Evolutionary conservation across 2,113 vertebrate genomes (phyloP), one percentile per base, ranked within the genome.

Genomic region (Holacanthus passer): DNA sequence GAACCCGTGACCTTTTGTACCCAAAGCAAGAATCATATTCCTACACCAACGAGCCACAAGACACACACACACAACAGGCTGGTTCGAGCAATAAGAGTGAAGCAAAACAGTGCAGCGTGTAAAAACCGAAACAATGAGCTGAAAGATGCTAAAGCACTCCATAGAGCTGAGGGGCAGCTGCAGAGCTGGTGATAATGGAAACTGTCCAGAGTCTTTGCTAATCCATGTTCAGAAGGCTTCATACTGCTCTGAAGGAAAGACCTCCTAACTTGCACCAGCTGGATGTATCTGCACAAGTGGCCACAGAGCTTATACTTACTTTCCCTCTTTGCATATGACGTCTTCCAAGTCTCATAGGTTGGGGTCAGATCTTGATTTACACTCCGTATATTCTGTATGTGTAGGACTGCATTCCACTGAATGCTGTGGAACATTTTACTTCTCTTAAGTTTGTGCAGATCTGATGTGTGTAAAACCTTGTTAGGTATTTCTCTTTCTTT

Each of bases 341-440:
- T 5, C 63, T 29, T 5, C 7, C n/a, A 3, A 12, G 11, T 67
- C 31, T 37, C 35, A 16, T 6, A 1, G 37, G 19, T 74, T 27
- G 19, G 55, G 24, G 48, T 63, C 52, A 24, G 52, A 45, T 48
- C 29, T 62, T n/a, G 55, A 62, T 50, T 59, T 59, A 80, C 45
- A 62, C 43, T 14, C 8, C 17, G n/a, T 24, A 55, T 45, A 69
- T 64, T 29, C 41, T 82, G 66, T 50, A 55, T 37, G 35, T 39
- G 41, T 13, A 39, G 52, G 64, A n/a, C 20, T 22, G 35, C 66
- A 24, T 81, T 79, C 29, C 64, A n/a, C 58, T 37, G 52, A 55
- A 62, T 12, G 24, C 24, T 62, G 56, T 81, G 73, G 73, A 85
- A 83, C 66, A 58, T 76, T 58, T 75, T 43, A 58, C 55, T 19